Evolutionary conservation across 2,888 invertebrate genomes (phyloP).

Genomic region (Xestia c-nigrum): DNA sequence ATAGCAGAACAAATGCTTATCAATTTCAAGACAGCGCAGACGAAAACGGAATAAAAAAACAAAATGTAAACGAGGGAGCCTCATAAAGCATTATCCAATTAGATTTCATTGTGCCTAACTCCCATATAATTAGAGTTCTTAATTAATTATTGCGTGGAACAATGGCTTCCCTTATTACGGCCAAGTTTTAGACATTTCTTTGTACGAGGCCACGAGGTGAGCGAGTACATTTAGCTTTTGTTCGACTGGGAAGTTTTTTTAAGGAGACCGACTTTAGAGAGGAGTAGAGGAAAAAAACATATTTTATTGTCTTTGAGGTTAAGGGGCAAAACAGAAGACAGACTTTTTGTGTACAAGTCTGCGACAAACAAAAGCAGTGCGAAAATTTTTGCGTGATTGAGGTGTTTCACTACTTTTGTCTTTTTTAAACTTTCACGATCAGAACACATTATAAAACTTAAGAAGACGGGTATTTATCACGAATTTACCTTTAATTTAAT

Average conservation of each 20-base stretch:
- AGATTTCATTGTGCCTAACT: slow-evolving; percentile 46
- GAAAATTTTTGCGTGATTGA: no score
- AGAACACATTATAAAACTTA: no score
- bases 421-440: no score
- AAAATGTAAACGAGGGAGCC: slow-evolving; percentile 35
- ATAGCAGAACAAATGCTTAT: slow-evolving; percentile 23
- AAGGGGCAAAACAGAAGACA: no score
- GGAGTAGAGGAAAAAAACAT: not conserved
- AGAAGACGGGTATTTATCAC: no score
- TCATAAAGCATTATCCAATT: slow-evolving; percentile 57
- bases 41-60: slow-evolving; percentile 25
- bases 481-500: no score
- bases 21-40: slow-evolving; percentile 11
- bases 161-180: slow-evolving; percentile 53
- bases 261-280: not conserved
- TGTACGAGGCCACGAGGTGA: slow-evolving; percentile 36
- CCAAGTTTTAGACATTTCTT: slow-evolving; percentile 40
- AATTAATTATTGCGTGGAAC: slow-evolving; percentile 62
- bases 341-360: no score
- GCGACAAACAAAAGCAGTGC: no score
- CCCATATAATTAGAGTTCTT: slow-evolving; percentile 60
- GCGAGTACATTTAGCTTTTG: slow-evolving; percentile 15
- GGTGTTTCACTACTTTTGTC: no score
- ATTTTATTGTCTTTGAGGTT: not conserved
- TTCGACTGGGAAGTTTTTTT: not conserved